Conservation (phyloP, 2,113 vertebrate genomes). For the Dascyllus trimaculatus region DNA sequence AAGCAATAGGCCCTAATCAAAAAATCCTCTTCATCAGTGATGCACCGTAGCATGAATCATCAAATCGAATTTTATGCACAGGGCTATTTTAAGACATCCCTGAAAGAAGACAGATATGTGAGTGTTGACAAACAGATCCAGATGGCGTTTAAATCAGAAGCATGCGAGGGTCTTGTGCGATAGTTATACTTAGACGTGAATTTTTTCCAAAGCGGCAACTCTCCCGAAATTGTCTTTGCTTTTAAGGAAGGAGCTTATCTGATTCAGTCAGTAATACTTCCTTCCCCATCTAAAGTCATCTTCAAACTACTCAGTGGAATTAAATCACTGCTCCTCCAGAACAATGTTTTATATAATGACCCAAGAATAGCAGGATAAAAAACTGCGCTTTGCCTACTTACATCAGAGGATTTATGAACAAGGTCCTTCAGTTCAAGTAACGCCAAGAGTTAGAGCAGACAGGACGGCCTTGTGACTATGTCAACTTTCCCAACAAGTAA, state of each 20-base stretch:
- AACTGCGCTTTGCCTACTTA: constrained; percentile 1
- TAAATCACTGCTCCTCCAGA: constrained; percentile 20
- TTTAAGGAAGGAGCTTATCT: constrained; percentile 51
- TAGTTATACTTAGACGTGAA: constrained; percentile 17
- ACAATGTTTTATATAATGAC: constrained; percentile 17
- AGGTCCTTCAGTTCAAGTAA: constrained; percentile 24
- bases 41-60: constrained; percentile 33
- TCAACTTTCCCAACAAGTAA: not conserved
- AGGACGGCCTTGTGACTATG: not conserved
- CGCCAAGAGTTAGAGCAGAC: not conserved
- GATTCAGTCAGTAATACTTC: constrained; percentile 32
- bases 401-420: constrained; percentile 19
- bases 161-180: not conserved
- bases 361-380: constrained; percentile 22
- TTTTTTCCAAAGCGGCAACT: constrained; percentile 30
- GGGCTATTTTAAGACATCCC: constrained; percentile 50
- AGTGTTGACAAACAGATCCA: constrained; percentile 40
- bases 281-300: constrained; percentile 28
- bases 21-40: constrained; percentile 12
- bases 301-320: constrained; percentile 37
- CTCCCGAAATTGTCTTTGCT: constrained; percentile 35
- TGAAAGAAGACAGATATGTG: constrained; percentile 34
- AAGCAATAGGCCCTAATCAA: not conserved
- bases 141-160: constrained; percentile 18
- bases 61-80: constrained; percentile 53